Evolutionary conservation across 1,140 invertebrate species (phyloP).

Genomic region (Episyrphus balteatus): DNA sequence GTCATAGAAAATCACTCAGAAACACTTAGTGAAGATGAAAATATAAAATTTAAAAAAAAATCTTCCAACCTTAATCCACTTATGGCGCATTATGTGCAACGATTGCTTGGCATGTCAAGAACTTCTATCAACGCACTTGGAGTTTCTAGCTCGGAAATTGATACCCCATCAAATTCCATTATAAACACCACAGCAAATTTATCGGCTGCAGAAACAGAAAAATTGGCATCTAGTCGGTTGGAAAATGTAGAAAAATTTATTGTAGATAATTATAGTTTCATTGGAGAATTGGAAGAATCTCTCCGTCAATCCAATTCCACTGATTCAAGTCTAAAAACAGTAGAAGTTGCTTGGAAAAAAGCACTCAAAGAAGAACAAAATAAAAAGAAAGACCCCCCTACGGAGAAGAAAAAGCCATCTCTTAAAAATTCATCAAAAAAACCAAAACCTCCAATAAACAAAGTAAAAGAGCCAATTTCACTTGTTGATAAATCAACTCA

Average conservation of each 20-base stretch:
- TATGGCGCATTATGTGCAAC: conserved; percentile 25
- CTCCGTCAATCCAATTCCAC: conserved; percentile 5
- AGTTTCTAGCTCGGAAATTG: conserved; percentile 18
- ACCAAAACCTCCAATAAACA: background rate
- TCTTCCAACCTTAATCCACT: conserved; percentile 16
- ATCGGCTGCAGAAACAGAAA: background rate
- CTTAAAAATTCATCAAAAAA: background rate
- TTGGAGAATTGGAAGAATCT: conserved; percentile 25
- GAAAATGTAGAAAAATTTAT: conserved; percentile 22
- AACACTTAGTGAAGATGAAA: background rate
- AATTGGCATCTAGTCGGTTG: conserved; percentile 9
- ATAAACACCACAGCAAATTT: conserved; percentile 20
- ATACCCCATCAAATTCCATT: conserved; percentile 22
- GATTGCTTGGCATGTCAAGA: conserved; percentile 23
- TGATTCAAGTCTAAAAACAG: background rate
- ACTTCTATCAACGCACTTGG: conserved; percentile 14
- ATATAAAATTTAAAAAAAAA: background rate
- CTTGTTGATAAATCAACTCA: conserved; percentile 19
- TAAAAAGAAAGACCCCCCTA: background rate
- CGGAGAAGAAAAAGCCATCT: background rate
- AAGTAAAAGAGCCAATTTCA: background rate
- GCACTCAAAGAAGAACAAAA: background rate
- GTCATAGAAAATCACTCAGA: background rate
- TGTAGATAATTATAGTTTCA: conserved; percentile 26
- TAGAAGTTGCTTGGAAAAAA: conserved; percentile 7